A percentile compares a stretch with the other conserved stretches of the same genome.
Conservation (phyloP, 2,888 invertebrate genomes). For the Mesochorus sp. region DNA sequence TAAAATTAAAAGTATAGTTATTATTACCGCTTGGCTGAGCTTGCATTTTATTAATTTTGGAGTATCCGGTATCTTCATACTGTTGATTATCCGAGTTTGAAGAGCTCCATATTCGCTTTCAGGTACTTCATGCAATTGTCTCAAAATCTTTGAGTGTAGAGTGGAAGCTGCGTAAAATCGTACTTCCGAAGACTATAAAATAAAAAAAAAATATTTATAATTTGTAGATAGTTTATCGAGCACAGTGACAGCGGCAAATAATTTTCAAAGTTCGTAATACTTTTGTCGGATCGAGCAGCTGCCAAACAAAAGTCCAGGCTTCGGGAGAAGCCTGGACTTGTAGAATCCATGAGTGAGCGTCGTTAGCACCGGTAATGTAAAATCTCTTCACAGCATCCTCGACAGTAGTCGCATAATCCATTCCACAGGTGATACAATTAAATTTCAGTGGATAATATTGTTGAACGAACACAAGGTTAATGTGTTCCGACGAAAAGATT, state of each 20-base stretch:
- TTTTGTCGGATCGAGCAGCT: conserved; percentile 91
- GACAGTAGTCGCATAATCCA: conserved; percentile 80
- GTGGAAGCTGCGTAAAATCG: conserved; percentile 97
- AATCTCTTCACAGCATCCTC: conserved; percentile 83
- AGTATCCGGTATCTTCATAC: conserved; percentile 89
- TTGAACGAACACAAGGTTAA: too few relatives aligned
- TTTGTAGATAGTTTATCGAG: neutral
- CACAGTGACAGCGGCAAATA: neutral
- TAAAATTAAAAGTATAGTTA: conserved; percentile 18
- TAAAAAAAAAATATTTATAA: neutral
- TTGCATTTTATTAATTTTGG: conserved; percentile 93
- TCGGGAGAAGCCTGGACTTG: conserved; percentile 92
- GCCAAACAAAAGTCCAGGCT: conserved; percentile 97
- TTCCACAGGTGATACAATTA: conserved; percentile 54
- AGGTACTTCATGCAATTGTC: conserved; percentile 94
- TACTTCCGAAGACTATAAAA: conserved; percentile 91
- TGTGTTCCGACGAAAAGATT: too few relatives aligned
- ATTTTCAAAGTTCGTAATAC: conserved; percentile 81
- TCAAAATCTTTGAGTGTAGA: conserved; percentile 93
- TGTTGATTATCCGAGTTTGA: conserved; percentile 90
- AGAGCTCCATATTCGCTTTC: conserved; percentile 89
- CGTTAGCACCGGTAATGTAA: conserved; percentile 87
- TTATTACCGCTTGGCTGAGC: conserved; percentile 93
- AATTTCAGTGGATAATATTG: neutral
- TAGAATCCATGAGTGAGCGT: conserved; percentile 93